Evolutionary conservation across 2,113 vertebrate species (phyloP).

Genomic region (Eurypyga helias): DNA sequence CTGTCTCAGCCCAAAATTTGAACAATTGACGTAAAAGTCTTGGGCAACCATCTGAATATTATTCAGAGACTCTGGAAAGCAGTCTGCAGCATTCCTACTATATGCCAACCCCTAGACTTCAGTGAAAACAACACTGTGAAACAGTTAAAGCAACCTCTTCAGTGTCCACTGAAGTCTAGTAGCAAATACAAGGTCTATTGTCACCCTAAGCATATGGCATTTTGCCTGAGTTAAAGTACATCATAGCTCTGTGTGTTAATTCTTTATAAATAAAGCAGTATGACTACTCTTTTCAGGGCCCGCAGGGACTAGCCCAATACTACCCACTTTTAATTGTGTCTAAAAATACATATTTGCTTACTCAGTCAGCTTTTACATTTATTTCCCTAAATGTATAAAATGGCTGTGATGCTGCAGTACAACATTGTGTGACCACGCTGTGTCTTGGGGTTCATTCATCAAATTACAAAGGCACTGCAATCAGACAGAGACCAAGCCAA

Average conservation of each 20-base stretch:
- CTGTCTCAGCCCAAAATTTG: background rate
- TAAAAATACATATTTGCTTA: slow-evolving; percentile 4
- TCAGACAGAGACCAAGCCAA: background rate
- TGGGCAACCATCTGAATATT: background rate
- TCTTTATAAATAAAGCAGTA: background rate
- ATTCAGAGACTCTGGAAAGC: background rate
- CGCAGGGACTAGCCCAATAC: background rate
- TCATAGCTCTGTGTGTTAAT: background rate
- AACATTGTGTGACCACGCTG: rapidly evolving
- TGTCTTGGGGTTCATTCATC: background rate
- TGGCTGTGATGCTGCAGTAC: background rate
- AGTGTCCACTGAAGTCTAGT: background rate
- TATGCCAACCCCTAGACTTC: background rate
- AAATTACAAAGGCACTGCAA: background rate
- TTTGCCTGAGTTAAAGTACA: background rate
- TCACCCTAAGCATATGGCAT: background rate
- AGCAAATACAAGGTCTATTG: background rate
- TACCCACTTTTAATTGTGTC: background rate
- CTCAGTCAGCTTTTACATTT: background rate
- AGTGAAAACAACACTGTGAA: background rate
- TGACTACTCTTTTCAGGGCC: background rate
- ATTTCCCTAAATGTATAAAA: background rate
- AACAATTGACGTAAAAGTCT: background rate
- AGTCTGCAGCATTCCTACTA: background rate
- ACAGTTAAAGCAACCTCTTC: background rate